Evolutionary conservation across 2,113 vertebrate species (phyloP), one percentile per base, ranked within the genome.

Genomic region (Tautogolabrus adspersus): DNA sequence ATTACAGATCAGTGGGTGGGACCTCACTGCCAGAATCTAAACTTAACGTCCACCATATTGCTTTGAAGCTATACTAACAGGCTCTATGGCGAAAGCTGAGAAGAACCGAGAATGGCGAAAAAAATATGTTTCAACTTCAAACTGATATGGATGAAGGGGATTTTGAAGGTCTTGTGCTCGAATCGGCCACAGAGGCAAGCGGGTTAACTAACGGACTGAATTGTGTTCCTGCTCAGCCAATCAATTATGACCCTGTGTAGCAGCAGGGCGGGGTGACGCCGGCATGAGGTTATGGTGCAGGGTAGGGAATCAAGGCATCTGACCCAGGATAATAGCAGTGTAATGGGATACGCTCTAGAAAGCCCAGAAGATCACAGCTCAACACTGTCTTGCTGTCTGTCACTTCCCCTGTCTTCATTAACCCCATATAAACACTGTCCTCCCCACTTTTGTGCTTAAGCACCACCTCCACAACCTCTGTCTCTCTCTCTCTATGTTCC

Each of bases 271-370:
- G 52, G 72, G 82, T 56, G 77, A 58, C 18, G 26, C 30, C 23
- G 42, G 59, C 2, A 1, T 26, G 63, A 49, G 69, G 79, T 51
- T 51, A 38, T 51, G 40, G 51, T 75, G 22, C 47, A 67, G 55
- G 64, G 21, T 46, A 11, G 56, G 22, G 58, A 79, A 77, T 75
- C 55, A 15, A 77, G 79, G 75, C 66, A 57, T 79, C 77, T 79
- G 75, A 86, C 83, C 85, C 55, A 19, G 15, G 71, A 66, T 90
- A 89, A 90, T 90, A 66, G 66, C 60, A 16, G 38, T 10, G 49
- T 91, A 89, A 92, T 91, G 79, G 82, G 80, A 82, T 84, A 74
- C 65, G 79, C 69, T 82, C 79, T 23, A 58, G 77, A 82, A 85
- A 75, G 65, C 44, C 10, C 62, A 54, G 73, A 52, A 68, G 75